Evolutionary conservation across 2,797 vertebrate species (phyloP), one percentile per base, ranked within the genome.

Genomic region (Sebastes matsubarae): DNA sequence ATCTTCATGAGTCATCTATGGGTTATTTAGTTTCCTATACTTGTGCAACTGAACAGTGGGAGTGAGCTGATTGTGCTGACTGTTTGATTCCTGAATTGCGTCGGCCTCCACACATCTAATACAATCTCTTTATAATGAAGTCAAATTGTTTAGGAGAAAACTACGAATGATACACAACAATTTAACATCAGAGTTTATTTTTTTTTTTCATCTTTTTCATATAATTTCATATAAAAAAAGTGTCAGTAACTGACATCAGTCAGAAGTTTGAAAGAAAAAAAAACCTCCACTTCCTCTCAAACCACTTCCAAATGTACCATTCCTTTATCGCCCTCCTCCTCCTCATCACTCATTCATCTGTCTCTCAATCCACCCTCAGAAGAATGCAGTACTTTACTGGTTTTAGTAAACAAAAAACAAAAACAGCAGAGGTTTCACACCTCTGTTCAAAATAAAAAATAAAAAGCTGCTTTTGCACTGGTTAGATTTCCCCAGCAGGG

Each of bases 231-330:
- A 91, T 87, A 89, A 88, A 92, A 82, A 95, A 96, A 93, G 87
- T 93, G 94, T 95, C 96, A 95, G 94, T 95, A 96, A 95, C 94
- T 95, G 96, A 96, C 94, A 91, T 94, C 88, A 94, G 93, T 93
- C 93, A 93, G 88, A 93, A 89, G 88, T 91, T 91, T 91, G 87
- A 84, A 85, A 87, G 87, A 84, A 85, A 87, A 83, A 80, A 82
- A 88, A 87, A 80, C n/a, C 71, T 89, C 84, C 79, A 88, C 85
- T 86, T 91, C 86, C 90, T 93, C 87, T 93, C 86, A 92, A 93
- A 94, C 85, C 89, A 93, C 91, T 82, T 94, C 54, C 93, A 93
- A 94, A 91, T 93, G 95, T 96, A 96, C 96, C 95, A 93, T 94
- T 93, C 91, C 72, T 93, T 87, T 82, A 83, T 90, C 77, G 10